A percentile compares a stretch with the other conserved stretches of the same genome.
These are phyloP conservation scores for Rattus rattus DNA, from an alignment of 2,113 vertebrate species.

Conservation along the genomic window DNA sequence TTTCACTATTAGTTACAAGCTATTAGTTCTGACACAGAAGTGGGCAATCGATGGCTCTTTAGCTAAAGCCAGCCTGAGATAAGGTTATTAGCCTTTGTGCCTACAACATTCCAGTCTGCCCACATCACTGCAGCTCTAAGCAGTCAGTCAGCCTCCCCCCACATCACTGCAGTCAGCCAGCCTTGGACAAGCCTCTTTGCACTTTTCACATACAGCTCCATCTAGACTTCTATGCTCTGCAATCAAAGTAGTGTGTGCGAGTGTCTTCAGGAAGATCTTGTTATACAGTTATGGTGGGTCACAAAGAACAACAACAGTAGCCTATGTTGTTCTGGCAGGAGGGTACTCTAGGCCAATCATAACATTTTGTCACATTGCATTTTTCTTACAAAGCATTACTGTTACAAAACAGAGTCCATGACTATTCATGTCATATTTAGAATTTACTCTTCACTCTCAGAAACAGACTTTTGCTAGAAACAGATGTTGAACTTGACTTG, in stretches of 20 bases:
- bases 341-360: not conserved
- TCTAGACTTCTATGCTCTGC: not conserved
- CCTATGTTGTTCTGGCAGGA: not conserved
- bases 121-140: not conserved
- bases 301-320: not conserved
- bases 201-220: not conserved
- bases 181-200: not conserved
- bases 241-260: not conserved
- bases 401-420: not conserved
- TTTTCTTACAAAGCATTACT: not conserved
- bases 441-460: not conserved
- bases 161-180: not conserved
- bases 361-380: constrained; percentile 31
- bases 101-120: not conserved
- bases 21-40: not conserved
- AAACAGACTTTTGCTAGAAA: not conserved
- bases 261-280: not conserved
- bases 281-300: not conserved
- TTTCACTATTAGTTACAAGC: not conserved
- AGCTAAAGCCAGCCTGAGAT: not conserved
- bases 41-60: not conserved
- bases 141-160: no score
- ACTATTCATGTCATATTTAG: not conserved
- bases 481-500: constrained; percentile 7
- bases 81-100: not conserved